Conservation (phyloP, 2,888 invertebrate species). For the Clitarchus hookeri region DNA sequence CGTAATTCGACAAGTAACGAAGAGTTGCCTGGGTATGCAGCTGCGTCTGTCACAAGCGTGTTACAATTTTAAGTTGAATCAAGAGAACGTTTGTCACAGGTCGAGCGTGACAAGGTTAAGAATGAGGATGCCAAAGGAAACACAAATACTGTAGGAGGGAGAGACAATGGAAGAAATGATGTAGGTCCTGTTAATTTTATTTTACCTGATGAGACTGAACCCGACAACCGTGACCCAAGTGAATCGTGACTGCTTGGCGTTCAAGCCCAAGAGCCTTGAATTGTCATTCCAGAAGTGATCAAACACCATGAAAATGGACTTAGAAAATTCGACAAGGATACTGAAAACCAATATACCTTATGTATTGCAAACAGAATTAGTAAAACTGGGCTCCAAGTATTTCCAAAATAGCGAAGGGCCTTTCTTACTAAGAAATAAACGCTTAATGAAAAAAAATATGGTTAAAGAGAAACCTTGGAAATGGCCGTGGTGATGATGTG, state of each 20-base stretch:
- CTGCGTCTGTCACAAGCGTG: not conserved
- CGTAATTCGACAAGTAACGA: not conserved
- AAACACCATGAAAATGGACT: not conserved
- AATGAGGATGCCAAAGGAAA: not conserved
- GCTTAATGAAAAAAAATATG: not conserved
- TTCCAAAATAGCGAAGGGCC: not conserved
- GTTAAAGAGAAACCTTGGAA: no score
- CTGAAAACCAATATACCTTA: not conserved
- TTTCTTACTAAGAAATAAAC: constrained; percentile 22
- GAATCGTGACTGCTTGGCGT: no score
- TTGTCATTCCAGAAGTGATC: not conserved
- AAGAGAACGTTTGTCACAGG: not conserved
- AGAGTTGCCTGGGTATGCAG: not conserved
- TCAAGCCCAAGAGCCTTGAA: not conserved
- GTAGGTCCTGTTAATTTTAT: not conserved
- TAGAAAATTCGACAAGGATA: not conserved
- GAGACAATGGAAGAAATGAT: not conserved
- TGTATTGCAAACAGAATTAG: not conserved
- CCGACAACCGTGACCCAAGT: no score
- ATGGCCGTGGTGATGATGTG: not conserved
- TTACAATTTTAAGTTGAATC: not conserved
- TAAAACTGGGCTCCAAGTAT: not conserved
- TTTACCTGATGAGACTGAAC: no score
- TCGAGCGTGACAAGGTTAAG: not conserved
- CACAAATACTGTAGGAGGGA: not conserved